Conservation (phyloP, 1,140 invertebrate genomes). For the Aphidius ervi region DNA sequence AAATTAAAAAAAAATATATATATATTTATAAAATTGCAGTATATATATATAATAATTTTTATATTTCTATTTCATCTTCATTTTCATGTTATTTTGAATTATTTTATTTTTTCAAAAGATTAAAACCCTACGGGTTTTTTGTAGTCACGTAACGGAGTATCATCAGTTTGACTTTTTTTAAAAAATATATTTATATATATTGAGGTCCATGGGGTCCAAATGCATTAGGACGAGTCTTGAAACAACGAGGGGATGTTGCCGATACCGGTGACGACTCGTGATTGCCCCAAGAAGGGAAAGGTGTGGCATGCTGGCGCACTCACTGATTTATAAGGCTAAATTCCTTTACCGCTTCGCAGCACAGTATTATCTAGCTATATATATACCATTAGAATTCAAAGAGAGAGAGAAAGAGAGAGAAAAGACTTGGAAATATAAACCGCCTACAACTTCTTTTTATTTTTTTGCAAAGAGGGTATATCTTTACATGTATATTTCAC, state of each 20-base stretch:
- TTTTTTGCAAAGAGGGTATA: too few relatives aligned
- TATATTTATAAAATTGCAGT: too few relatives aligned
- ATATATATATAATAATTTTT: too few relatives aligned
- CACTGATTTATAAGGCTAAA: slow-evolving; percentile 55
- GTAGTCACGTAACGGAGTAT: slow-evolving; percentile 24
- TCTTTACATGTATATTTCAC: too few relatives aligned
- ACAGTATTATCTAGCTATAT: background rate
- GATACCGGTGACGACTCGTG: slow-evolving; percentile 43
- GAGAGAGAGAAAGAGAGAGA: too few relatives aligned
- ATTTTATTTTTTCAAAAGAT: too few relatives aligned
- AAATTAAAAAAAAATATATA: too few relatives aligned
- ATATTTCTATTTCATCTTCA: too few relatives aligned
- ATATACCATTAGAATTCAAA: too few relatives aligned
- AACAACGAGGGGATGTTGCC: slow-evolving; percentile 26
- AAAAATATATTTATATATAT: background rate
- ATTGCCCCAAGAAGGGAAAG: slow-evolving; percentile 55
- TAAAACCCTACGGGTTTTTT: slow-evolving; percentile 17
- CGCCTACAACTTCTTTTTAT: background rate
- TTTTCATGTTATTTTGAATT: too few relatives aligned
- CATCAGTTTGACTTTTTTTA: background rate
- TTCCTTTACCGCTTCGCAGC: slow-evolving; percentile 34
- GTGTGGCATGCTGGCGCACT: slow-evolving; percentile 47
- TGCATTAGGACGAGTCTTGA: slow-evolving; percentile 14
- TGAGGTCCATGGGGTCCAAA: background rate
- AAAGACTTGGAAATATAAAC: background rate